These are phyloP conservation scores for Camponotus floridanus DNA, from an alignment of 1,140 invertebrate genomes.

Conservation along the genomic window DNA sequence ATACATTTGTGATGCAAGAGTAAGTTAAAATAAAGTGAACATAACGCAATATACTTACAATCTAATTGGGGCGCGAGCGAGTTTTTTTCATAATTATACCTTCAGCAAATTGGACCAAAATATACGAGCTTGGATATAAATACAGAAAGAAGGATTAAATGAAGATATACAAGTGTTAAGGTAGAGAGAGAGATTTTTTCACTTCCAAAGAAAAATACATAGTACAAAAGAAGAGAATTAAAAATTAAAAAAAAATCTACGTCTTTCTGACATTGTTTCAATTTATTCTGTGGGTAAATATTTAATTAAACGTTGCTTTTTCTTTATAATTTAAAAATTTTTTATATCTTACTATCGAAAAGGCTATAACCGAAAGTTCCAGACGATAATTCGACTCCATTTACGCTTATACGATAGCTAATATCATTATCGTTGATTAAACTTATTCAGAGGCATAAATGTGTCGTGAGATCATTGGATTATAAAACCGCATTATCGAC, in stretches of 20 bases:
- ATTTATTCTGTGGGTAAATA: not conserved
- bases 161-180: constrained; percentile 27
- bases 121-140: constrained; percentile 21
- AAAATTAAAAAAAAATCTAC: not conserved
- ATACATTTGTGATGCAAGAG: not conserved
- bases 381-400: constrained; percentile 4
- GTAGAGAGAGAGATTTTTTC: not conserved
- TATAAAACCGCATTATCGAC: constrained; percentile 18
- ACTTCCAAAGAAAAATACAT: not conserved
- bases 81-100: not conserved
- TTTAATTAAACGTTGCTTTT: constrained; percentile 1
- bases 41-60: not conserved
- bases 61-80: constrained; percentile 5
- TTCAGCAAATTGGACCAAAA: constrained; percentile 10
- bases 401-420: not conserved
- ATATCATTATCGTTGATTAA: constrained; percentile 2
- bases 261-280: not conserved
- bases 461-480: not conserved
- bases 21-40: not conserved
- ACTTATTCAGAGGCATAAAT: constrained; percentile 10
- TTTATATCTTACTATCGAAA: not conserved
- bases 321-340: not conserved
- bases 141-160: not conserved
- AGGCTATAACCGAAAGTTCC: not conserved
- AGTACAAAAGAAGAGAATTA: not conserved